Percentiles rank a stretch among this genome's conserved stretches.
Evolutionary conservation across 2,797 vertebrate genomes (phyloP).

Genomic region (Oreortyx pictus): DNA sequence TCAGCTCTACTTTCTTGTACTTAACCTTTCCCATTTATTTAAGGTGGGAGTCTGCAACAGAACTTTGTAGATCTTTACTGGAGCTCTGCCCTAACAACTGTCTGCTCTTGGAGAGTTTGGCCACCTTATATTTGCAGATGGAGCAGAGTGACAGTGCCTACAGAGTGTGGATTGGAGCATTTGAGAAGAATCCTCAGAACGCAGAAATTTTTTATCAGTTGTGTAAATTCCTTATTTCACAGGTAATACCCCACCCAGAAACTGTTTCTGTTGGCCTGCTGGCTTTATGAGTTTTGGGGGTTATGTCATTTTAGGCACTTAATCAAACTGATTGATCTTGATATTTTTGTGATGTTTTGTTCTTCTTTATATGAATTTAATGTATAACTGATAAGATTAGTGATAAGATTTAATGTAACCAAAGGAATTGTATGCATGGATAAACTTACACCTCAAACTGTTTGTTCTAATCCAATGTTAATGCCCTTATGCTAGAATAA

Average conservation of each 20-base stretch:
- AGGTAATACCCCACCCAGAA: slow-evolving; percentile 80
- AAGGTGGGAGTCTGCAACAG: slow-evolving; percentile 86
- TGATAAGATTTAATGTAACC: not conserved
- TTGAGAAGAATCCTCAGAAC: slow-evolving; percentile 85
- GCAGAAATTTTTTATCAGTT: slow-evolving; percentile 88
- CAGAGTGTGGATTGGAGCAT: slow-evolving; percentile 85
- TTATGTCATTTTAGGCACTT: not conserved
- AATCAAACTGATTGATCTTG: not conserved
- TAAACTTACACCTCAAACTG: not conserved
- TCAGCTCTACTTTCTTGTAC: not conserved
- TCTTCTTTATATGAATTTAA: not conserved
- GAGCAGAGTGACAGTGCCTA: slow-evolving; percentile 79
- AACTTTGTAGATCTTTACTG: slow-evolving; percentile 85
- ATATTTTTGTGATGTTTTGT: not conserved
- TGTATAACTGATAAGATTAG: not conserved
- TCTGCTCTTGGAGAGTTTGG: slow-evolving; percentile 84
- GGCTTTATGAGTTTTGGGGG: not conserved
- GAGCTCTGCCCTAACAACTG: slow-evolving; percentile 83
- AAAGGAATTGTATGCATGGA: not conserved
- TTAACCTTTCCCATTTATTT: slow-evolving; percentile 13
- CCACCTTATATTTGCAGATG: slow-evolving; percentile 81
- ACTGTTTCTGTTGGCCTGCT: not conserved
- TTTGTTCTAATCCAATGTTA: not conserved
- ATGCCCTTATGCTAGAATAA: not conserved
- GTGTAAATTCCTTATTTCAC: slow-evolving; percentile 88